Evolutionary conservation across 2,888 invertebrate species (phyloP).

Genomic region (Stratiomys singularior): DNA sequence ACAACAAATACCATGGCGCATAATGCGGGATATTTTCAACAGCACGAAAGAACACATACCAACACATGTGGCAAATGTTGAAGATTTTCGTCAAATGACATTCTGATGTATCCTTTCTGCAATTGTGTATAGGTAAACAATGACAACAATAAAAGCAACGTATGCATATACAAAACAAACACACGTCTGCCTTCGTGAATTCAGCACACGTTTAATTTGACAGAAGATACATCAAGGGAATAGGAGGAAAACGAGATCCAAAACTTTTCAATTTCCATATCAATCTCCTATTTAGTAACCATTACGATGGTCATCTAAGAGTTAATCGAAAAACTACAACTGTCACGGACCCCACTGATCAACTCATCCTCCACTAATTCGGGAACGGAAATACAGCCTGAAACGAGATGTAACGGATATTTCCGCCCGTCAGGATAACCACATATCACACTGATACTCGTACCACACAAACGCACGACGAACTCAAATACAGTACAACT

Average conservation of each 20-base stretch:
- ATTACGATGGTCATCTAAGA: no score
- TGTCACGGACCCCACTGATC: not conserved
- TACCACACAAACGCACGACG: constrained; percentile 1
- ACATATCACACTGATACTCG: constrained; percentile 17
- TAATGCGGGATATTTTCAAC: constrained; percentile 29
- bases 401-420: constrained; percentile 26
- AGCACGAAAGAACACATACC: not conserved
- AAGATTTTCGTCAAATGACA: not conserved
- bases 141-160: not conserved
- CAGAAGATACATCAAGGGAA: not conserved
- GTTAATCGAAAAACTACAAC: no score
- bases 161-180: not conserved
- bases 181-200: not conserved
- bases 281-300: no score
- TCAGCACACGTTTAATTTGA: constrained; percentile 9
- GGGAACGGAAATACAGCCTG: constrained; percentile 4
- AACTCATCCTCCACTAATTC: not conserved
- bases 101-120: constrained; percentile 3
- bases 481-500: constrained; percentile 3
- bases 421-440: constrained; percentile 23
- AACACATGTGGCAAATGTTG: not conserved
- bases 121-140: constrained; percentile 32
- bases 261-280: no score
- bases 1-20: not conserved
- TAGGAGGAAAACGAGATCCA: no score